Evolutionary conservation across 2,113 vertebrate species (phyloP).

Genomic region (Microtus pennsylvanicus): DNA sequence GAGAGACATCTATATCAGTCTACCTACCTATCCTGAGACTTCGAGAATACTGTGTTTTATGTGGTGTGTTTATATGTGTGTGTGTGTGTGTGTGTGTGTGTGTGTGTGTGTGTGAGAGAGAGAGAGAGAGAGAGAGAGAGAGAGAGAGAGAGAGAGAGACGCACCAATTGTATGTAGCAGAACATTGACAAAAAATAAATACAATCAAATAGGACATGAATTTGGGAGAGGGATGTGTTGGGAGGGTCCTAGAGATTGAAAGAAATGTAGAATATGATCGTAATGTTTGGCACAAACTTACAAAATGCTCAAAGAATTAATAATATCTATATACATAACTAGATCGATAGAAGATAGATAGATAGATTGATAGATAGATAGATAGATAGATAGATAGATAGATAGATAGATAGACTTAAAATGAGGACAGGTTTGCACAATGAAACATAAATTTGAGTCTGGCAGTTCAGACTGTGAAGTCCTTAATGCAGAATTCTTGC

Average conservation of each 20-base stretch:
- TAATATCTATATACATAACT: too few relatives aligned
- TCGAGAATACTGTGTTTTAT: neutral
- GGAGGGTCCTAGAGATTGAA: neutral
- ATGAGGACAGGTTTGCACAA: neutral
- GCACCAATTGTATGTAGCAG: too few relatives aligned
- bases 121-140: too few relatives aligned
- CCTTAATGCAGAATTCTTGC: neutral
- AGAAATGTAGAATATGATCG: neutral
- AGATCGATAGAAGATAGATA: too few relatives aligned
- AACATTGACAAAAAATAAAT: neutral
- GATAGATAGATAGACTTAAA: neutral
- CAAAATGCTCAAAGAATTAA: neutral
- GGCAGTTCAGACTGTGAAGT: neutral
- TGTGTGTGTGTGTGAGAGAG: too few relatives aligned
- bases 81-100: too few relatives aligned
- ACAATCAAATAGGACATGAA: neutral
- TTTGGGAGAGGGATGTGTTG: neutral
- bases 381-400: too few relatives aligned
- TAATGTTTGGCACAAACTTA: too few relatives aligned
- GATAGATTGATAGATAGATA: too few relatives aligned
- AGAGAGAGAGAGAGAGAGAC: too few relatives aligned
- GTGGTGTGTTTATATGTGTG: too few relatives aligned
- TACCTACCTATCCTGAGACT: neutral
- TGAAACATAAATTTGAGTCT: neutral
- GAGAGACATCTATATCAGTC: neutral